Evolutionary conservation across 2,888 invertebrate species (phyloP).

Genomic region (Phragmatobia fuliginosa): DNA sequence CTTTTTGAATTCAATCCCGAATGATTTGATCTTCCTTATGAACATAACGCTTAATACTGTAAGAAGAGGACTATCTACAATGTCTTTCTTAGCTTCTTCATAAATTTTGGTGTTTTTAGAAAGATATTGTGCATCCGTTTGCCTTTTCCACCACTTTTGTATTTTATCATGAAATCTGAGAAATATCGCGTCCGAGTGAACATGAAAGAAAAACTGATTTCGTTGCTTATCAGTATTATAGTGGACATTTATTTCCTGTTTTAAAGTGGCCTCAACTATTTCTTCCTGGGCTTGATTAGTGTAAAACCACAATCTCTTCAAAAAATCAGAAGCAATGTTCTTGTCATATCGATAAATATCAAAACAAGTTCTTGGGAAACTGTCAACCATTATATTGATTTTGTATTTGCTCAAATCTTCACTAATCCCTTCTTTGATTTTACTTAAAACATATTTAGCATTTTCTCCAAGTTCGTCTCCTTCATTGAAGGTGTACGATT

Average conservation of each 20-base stretch:
- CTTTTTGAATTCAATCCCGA: slow-evolving; percentile 46
- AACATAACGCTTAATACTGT: slow-evolving; percentile 57
- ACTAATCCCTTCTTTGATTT: slow-evolving; percentile 30
- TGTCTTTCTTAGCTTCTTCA: slow-evolving; percentile 55
- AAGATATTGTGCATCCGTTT: slow-evolving; percentile 49
- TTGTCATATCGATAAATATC: slow-evolving; percentile 51
- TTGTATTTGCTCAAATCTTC: slow-evolving; percentile 44
- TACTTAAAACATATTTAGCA: slow-evolving; percentile 46
- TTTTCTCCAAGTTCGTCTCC: slow-evolving; percentile 36
- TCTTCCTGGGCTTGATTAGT: slow-evolving; percentile 60
- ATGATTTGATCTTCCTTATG: slow-evolving; percentile 51
- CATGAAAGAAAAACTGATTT: slow-evolving; percentile 51
- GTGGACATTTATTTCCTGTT: slow-evolving; percentile 52
- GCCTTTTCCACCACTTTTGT: slow-evolving; percentile 63
- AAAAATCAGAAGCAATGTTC: slow-evolving; percentile 52
- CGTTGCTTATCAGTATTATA: slow-evolving; percentile 47
- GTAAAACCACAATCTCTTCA: slow-evolving; percentile 60
- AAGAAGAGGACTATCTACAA: slow-evolving; percentile 56
- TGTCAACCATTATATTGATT: slow-evolving; percentile 49
- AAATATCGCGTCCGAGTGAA: slow-evolving; percentile 61
- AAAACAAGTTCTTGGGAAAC: slow-evolving; percentile 56
- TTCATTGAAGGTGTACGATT: slow-evolving; percentile 48
- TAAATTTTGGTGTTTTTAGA: slow-evolving; percentile 51
- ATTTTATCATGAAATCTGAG: slow-evolving; percentile 61
- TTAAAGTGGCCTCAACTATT: slow-evolving; percentile 53